These are phyloP conservation scores for Leptarthrus brevirostris DNA, from an alignment of 2,888 invertebrate genomes.

Conservation along the genomic window DNA sequence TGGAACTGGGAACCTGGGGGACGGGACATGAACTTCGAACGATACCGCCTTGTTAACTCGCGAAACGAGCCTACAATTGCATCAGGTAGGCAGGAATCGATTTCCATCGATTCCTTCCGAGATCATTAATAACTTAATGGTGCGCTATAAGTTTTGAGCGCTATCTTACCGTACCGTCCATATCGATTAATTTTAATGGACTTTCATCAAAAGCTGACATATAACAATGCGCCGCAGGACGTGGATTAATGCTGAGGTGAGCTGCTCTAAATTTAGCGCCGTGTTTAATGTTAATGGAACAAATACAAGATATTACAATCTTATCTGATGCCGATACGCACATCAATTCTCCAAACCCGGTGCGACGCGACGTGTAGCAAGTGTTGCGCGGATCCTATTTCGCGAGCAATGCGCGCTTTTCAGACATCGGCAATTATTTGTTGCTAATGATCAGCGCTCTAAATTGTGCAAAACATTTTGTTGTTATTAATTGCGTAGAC, in stretches of 20 bases:
- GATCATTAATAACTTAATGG: conserved; percentile 3
- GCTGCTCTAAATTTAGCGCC: not conserved
- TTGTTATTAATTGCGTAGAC: not conserved
- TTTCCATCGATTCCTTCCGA: not conserved
- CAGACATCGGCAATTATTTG: not conserved
- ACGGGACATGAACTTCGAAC: not conserved
- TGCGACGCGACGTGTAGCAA: not conserved
- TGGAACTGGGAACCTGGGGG: no score
- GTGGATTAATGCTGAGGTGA: not conserved
- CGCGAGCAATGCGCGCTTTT: not conserved
- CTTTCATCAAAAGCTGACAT: conserved; percentile 4
- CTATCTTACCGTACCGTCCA: not conserved
- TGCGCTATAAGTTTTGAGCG: not conserved
- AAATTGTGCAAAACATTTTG: not conserved
- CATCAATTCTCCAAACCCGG: not conserved
- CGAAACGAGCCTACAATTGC: not conserved
- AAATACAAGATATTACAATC: conserved; percentile 3
- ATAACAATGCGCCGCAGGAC: not conserved
- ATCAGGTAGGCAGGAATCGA: not conserved
- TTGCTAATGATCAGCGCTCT: not conserved
- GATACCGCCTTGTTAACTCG: not conserved
- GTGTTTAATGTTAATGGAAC: not conserved
- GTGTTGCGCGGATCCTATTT: not conserved
- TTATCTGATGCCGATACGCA: conserved; percentile 3
- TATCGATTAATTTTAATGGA: conserved; percentile 5